A percentile compares a stretch with the other conserved stretches of the same genome.
Conservation (phyloP, 1,140 invertebrate species). For the Diuraphis noxia region DNA sequence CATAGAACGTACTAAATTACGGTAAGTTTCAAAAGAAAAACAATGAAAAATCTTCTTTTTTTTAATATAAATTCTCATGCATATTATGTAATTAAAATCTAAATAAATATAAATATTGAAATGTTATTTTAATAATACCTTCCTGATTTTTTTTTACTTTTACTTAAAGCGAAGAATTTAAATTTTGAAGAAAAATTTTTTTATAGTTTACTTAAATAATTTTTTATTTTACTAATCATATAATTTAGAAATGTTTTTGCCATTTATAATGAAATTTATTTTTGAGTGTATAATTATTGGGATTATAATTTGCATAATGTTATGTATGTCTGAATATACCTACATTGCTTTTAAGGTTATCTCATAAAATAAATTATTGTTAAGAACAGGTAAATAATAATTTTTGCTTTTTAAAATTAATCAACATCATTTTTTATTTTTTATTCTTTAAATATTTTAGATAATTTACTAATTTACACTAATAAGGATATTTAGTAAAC, state of each 20-base stretch:
- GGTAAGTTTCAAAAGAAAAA: conserved; percentile 33
- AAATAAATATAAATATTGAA: not conserved
- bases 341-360: not conserved
- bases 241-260: not conserved
- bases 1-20: conserved; percentile 40
- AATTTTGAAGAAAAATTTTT: not conserved
- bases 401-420: too few relatives aligned
- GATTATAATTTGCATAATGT: conserved; percentile 20
- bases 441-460: not conserved
- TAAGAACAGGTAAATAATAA: not conserved
- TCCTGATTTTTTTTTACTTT: not conserved
- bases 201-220: not conserved
- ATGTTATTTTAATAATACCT: not conserved
- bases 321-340: not conserved
- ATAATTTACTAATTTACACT: not conserved
- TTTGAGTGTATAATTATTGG: not conserved
- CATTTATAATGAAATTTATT: not conserved
- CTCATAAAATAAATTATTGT: not conserved
- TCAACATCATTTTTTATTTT: not conserved
- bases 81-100: conserved; percentile 12
- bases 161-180: not conserved
- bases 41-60: not conserved
- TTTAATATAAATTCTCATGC: not conserved
- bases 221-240: not conserved
- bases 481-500: not conserved